These are phyloP conservation scores for Bombus haemorrhoidalis DNA, from an alignment of 1,140 invertebrate genomes.

Conservation along the genomic window DNA sequence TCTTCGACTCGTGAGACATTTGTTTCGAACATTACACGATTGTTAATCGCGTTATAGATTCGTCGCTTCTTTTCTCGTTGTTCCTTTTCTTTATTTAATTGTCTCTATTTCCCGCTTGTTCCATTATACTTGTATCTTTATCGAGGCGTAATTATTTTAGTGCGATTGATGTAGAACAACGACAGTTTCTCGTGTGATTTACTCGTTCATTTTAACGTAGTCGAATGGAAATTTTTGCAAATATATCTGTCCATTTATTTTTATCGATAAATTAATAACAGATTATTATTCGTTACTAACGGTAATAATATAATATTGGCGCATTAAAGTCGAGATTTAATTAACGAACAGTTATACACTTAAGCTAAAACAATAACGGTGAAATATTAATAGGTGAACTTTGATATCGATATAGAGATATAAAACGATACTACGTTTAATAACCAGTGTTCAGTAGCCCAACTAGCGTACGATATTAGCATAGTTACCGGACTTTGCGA, in stretches of 20 bases:
- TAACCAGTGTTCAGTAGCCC: not conserved
- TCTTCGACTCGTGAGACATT: constrained; percentile 6
- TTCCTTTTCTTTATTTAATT: not conserved
- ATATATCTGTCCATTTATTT: too few species aligned
- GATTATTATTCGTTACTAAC: too few species aligned
- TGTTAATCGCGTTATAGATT: constrained; percentile 21
- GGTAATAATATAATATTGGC: too few species aligned
- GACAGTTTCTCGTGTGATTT: too few species aligned
- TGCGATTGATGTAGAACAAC: too few species aligned
- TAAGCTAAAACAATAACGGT: not conserved
- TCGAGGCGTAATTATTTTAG: too few species aligned
- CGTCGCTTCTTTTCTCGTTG: not conserved
- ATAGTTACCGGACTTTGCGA: constrained; percentile 23
- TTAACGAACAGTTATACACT: not conserved
- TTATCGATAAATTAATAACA: too few species aligned
- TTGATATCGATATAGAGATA: not conserved
- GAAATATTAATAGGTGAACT: not conserved
- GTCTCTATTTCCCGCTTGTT: not conserved
- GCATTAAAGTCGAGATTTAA: not conserved
- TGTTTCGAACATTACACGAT: not conserved
- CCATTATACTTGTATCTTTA: too few species aligned
- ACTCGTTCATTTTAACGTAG: too few species aligned
- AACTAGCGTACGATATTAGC: constrained; percentile 21
- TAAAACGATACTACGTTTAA: not conserved
- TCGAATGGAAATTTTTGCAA: too few species aligned